These are phyloP conservation scores for Cheilosia variabilis DNA, from an alignment of 2,888 invertebrate genomes.

Conservation along the genomic window DNA sequence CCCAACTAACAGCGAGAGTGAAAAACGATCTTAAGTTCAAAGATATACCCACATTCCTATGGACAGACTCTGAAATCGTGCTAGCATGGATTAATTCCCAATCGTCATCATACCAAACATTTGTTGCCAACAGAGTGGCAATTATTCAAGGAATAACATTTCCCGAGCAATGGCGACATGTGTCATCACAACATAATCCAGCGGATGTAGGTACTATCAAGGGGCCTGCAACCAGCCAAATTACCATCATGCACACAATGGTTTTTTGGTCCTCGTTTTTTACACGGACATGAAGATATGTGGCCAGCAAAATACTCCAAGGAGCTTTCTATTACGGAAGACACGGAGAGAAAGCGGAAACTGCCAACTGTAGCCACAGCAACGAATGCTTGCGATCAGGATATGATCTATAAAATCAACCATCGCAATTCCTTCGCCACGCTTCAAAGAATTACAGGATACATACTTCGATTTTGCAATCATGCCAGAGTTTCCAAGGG, in stretches of 20 bases:
- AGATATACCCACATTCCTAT: conserved; percentile 23
- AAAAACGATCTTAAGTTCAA: conserved; percentile 7
- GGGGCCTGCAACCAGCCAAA: conserved; percentile 20
- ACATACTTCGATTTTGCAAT: conserved; percentile 6
- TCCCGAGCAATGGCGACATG: conserved; percentile 44
- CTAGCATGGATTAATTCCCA: conserved; percentile 32
- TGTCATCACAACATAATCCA: conserved; percentile 40
- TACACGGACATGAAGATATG: conserved; percentile 1
- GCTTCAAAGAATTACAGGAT: conserved; percentile 8
- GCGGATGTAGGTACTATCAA: conserved; percentile 46
- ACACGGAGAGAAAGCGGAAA: not conserved
- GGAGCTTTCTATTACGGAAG: not conserved
- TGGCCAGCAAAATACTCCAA: not conserved
- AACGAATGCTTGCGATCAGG: conserved; percentile 5
- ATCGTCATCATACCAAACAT: conserved; percentile 27
- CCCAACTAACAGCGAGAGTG: conserved; percentile 22
- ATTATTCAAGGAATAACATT: conserved; percentile 21
- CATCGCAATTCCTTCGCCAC: not conserved
- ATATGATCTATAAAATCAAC: conserved; percentile 16
- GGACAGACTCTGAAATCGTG: conserved; percentile 42
- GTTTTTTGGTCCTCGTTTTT: conserved; percentile 24
- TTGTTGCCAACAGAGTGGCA: conserved; percentile 39
- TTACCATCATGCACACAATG: conserved; percentile 20
- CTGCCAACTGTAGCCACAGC: conserved; percentile 7
- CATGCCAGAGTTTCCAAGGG: not conserved